Percentiles rank a stretch among this genome's conserved stretches.
Conservation (phyloP, 1,140 invertebrate species). For the Theocolax elegans region DNA sequence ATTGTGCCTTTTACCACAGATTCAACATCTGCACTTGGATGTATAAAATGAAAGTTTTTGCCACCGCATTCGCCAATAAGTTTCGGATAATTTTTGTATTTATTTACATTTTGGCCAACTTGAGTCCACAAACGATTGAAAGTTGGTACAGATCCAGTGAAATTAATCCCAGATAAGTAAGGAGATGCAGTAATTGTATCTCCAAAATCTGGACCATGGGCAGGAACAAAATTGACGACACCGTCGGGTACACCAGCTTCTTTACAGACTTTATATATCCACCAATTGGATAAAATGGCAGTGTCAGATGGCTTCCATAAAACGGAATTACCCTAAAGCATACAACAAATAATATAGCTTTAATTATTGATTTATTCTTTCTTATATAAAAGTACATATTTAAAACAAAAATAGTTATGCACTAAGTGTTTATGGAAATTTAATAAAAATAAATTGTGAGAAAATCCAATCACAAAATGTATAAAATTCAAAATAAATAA, state of each 20-base stretch:
- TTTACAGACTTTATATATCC: constrained; percentile 90
- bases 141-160: constrained; percentile 96
- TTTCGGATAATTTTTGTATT: constrained; percentile 91
- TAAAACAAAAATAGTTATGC: not conserved
- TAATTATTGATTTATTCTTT: not conserved
- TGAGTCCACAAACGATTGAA: constrained; percentile 94
- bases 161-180: constrained; percentile 94
- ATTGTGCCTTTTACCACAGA: constrained; percentile 88
- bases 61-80: constrained; percentile 97
- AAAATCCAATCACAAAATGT: constrained; percentile 19
- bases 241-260: constrained; percentile 95
- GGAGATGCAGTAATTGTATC: constrained; percentile 88
- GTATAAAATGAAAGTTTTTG: constrained; percentile 99
- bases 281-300: constrained; percentile 95
- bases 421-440: not conserved
- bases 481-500: constrained; percentile 4
- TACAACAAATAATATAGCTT: not conserved
- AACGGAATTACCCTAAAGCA: constrained; percentile 86
- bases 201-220: constrained; percentile 95
- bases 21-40: constrained; percentile 87
- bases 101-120: constrained; percentile 89
- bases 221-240: constrained; percentile 97
- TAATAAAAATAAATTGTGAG: constrained; percentile 10
- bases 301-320: constrained; percentile 99
- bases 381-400: not conserved